phyloP scores from a whole-genome alignment of 2,113 vertebrate genomes.

The Peromyscus leucopus region DNA sequence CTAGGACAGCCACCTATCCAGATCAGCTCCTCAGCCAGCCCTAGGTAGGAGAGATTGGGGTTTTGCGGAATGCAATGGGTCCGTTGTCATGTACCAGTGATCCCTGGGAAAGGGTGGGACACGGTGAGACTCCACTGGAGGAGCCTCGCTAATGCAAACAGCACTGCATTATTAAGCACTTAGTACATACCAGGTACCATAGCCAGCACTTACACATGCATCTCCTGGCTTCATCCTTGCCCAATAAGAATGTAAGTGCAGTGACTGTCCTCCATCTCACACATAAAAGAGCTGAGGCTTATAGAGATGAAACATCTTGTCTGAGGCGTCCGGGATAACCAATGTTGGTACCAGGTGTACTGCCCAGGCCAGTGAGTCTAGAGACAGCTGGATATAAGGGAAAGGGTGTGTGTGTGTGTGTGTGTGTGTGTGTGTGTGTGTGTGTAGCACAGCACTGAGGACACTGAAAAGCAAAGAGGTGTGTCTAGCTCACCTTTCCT shows the following conservation, averaged over 20 bases:
- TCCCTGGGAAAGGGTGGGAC: neutral
- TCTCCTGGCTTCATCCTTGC: neutral
- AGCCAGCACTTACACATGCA: neutral
- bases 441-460: fast-evolving
- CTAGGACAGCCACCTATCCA: neutral
- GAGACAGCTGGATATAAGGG: neutral
- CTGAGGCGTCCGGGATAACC: neutral
- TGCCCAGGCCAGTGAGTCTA: neutral
- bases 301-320: neutral
- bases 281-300: neutral
- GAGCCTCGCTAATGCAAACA: neutral
- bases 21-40: neutral
- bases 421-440: neutral
- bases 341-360: neutral
- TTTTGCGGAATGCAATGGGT: neutral
- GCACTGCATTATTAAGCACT: neutral
- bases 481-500: neutral
- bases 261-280: neutral
- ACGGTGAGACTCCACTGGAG: neutral
- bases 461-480: neutral
- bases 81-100: neutral
- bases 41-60: neutral
- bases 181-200: neutral
- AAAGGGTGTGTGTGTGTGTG: neutral
- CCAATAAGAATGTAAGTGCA: neutral